Evolutionary conservation across 2,113 vertebrate genomes (phyloP).

Genomic region (Toxostoma redivivum): DNA sequence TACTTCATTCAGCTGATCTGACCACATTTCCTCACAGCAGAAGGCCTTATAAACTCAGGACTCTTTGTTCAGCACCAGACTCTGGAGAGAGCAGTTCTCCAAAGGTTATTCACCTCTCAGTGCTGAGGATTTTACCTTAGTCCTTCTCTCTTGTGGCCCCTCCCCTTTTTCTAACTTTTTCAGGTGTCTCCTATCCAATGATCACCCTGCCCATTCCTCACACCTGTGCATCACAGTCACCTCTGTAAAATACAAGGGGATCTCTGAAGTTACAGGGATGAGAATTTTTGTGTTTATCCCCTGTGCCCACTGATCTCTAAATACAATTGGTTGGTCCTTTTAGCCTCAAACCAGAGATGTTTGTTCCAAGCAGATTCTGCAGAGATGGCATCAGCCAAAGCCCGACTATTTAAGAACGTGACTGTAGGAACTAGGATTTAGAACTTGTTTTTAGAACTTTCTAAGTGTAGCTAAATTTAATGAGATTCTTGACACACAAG

Average conservation of each 20-base stretch:
- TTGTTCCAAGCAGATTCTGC: background rate
- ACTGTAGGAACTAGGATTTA: background rate
- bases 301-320: background rate
- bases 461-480: background rate
- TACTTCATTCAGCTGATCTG: background rate
- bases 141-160: background rate
- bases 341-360: background rate
- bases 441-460: background rate
- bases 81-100: background rate
- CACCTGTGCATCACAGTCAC: background rate
- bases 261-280: background rate
- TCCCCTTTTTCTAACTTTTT: background rate
- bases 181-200: background rate
- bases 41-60: background rate
- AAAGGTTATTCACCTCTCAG: background rate
- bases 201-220: background rate
- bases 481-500: background rate
- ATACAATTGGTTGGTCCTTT: background rate
- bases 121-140: background rate
- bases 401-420: background rate
- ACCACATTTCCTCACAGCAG: background rate
- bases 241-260: background rate
- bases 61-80: background rate
- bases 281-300: background rate
- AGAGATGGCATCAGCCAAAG: background rate